A percentile compares a stretch with the other conserved stretches of the same genome.
phyloP scores from a whole-genome alignment of 2,113 vertebrate genomes.

The Pardalotus punctatus region DNA sequence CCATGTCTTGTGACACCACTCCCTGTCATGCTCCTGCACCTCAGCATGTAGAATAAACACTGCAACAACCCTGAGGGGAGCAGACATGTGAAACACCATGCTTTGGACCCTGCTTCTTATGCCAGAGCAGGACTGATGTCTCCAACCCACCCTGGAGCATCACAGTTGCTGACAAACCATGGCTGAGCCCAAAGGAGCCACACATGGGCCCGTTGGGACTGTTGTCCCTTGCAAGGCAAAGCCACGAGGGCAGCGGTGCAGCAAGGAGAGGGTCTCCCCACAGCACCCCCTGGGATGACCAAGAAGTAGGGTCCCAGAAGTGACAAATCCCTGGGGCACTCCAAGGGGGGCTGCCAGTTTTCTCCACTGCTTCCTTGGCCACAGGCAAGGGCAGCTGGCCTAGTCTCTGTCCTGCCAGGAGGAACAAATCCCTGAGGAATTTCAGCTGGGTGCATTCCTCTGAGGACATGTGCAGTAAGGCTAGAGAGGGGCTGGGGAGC shows the following conservation, averaged over 20 bases:
- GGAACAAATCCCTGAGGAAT: conserved; percentile 39
- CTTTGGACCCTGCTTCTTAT: background rate
- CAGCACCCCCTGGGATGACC: background rate
- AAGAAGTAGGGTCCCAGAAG: background rate
- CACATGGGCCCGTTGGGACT: background rate
- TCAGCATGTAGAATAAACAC: background rate
- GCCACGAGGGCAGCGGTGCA: background rate
- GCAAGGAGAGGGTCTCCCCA: background rate
- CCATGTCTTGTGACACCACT: fast-evolving
- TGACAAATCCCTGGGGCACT: background rate
- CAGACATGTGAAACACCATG: fast-evolving
- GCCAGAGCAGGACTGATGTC: fast-evolving
- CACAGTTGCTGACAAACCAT: background rate
- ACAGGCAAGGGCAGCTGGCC: background rate
- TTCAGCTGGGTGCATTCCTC: background rate
- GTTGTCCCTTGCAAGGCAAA: background rate
- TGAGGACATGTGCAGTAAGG: background rate
- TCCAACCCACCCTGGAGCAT: background rate
- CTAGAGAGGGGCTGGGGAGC: background rate
- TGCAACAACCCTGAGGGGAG: background rate
- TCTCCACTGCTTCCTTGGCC: background rate
- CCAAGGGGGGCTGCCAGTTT: background rate
- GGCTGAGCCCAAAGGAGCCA: fast-evolving
- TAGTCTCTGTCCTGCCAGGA: background rate
- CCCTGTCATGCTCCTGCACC: background rate